Evolutionary conservation across 2,888 invertebrate genomes (phyloP).

Genomic region (Ophion costatus): DNA sequence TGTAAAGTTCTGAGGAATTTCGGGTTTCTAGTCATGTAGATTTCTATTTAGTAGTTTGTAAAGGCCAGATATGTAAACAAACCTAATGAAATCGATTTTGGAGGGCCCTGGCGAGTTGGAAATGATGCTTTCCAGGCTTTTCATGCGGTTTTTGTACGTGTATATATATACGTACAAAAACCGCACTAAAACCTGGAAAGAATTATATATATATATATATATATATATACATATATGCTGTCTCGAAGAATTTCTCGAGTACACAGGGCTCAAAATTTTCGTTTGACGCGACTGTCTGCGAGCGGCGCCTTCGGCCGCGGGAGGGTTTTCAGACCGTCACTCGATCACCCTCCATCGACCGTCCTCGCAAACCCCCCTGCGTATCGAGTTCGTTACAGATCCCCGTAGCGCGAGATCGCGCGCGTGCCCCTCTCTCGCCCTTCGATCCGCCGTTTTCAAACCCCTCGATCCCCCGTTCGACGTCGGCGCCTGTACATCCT

Average conservation of each 20-base stretch:
- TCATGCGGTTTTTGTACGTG: too few species aligned
- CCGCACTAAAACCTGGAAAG: too few species aligned
- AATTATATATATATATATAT: too few species aligned
- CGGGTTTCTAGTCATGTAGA: too few species aligned
- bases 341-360: conserved; percentile 61
- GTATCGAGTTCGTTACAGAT: conserved; percentile 82
- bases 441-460: conserved; percentile 25
- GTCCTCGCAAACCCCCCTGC: conserved; percentile 72
- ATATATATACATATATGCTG: neutral
- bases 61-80: too few species aligned
- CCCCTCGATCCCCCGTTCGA: conserved; percentile 48
- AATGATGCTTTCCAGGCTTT: too few species aligned
- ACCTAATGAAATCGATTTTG: too few species aligned
- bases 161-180: too few species aligned
- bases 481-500: neutral
- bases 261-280: conserved; percentile 38
- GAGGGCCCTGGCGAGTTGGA: too few species aligned
- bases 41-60: too few species aligned
- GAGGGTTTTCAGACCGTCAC: conserved; percentile 53
- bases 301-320: conserved; percentile 68
- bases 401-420: conserved; percentile 79
- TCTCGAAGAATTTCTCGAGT: neutral
- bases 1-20: too few species aligned
- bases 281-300: conserved; percentile 69
- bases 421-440: conserved; percentile 49